phyloP scores from a whole-genome alignment of 2,888 invertebrate genomes.

The Hemicrepidius hirtus region DNA sequence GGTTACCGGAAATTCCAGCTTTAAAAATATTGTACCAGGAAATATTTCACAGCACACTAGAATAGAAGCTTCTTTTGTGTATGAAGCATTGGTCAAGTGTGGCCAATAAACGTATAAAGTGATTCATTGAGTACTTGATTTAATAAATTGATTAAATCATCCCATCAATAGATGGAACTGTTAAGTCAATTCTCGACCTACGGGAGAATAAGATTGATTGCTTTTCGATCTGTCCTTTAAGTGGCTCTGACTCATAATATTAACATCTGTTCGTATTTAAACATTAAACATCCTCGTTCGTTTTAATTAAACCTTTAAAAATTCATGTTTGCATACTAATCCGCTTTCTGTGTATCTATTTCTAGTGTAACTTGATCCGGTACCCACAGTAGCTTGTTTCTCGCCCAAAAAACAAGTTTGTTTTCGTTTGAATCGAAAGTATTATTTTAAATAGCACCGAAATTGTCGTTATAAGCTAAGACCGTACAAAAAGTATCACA shows the following conservation, averaged over 20 bases:
- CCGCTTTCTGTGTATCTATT: slow-evolving; percentile 14
- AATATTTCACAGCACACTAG: slow-evolving; percentile 1
- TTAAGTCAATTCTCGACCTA: slow-evolving; percentile 67
- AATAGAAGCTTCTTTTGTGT: slow-evolving; percentile 44
- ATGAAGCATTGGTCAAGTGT: slow-evolving; percentile 55
- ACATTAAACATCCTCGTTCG: no score
- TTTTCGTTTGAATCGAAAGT: slow-evolving; percentile 44
- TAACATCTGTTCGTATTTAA: no score
- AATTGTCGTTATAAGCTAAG: background rate
- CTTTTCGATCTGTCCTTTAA: slow-evolving; percentile 53
- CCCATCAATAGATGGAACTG: slow-evolving; percentile 70
- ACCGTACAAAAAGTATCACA: slow-evolving; percentile 13
- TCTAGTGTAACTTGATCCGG: slow-evolving; percentile 32
- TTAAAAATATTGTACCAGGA: background rate
- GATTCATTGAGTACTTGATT: slow-evolving; percentile 65
- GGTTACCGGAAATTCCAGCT: slow-evolving; percentile 17
- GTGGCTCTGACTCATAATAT: slow-evolving; percentile 44
- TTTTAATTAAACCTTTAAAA: no score
- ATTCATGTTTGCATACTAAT: slow-evolving; percentile 3
- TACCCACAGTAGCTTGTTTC: slow-evolving; percentile 30
- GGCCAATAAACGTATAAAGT: slow-evolving; percentile 62
- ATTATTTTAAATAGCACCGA: slow-evolving; percentile 36
- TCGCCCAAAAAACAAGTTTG: slow-evolving; percentile 35
- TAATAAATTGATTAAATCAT: slow-evolving; percentile 70
- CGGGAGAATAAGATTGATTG: slow-evolving; percentile 59